Base-by-base conservation (phyloP, 2,113 vertebrate species). In the Setophaga petechia region DNA sequence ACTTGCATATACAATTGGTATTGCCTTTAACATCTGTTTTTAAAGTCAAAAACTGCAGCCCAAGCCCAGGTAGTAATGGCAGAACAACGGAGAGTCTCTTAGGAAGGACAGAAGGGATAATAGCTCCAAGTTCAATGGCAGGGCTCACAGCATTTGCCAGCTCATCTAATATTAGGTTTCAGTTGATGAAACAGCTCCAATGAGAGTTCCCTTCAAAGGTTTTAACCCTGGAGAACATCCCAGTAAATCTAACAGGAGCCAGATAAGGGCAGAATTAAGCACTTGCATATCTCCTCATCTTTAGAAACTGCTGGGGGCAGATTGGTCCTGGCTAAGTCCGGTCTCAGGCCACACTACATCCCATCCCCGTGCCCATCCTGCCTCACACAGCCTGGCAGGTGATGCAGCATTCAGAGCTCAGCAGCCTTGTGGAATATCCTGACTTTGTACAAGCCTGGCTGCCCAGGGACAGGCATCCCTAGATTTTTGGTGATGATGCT, bases 121-220 rank as follows among this genome's bases (percentile, higher is more conserved):
- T 2, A 57, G 35, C 39, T 47, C 31, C 6, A 82, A 76, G 58
- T 35, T 73, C n/a, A 84, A 10, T 10, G 37, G 23, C 54, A 87
- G 43, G 52, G 31, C 76, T 95, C 86, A 51, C 27, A 65, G 52
- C 79, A 49, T 28, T 90, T 77, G 37, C 74, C 62, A 95, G 37
- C 37, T 93, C 20, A 6, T 69, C 58, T 54, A 65, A 47, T 41
- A 72, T 6, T 39, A 46, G 30, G 18, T 83, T 69, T 93, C 71
- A 74, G 35, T 6, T 52, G 69, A 68, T 73, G 67, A 28, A 62
- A 63, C 35, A 52, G 61, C 11, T 52, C 33, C 41, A 71, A 8
- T 6, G 8, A 68, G 19, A 20, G 24, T 35, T 84, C 71, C 35
- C 65, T 73, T 66, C 63, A 66, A 47, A 66, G 15, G 18, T 84